phyloP scores from a whole-genome alignment of 2,888 invertebrate genomes.

The Drosophila prolongata region DNA sequence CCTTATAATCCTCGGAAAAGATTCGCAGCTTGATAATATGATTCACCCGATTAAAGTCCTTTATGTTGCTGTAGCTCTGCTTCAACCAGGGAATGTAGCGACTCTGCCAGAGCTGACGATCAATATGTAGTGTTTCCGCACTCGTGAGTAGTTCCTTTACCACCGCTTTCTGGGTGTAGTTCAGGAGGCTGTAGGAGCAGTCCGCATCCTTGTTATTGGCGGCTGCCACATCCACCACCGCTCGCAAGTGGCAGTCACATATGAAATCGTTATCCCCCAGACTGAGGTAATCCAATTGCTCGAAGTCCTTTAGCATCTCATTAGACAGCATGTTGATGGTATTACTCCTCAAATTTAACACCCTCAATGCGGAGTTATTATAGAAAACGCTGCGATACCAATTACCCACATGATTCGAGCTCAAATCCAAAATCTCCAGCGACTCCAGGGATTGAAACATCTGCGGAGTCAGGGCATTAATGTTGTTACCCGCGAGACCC shows the following conservation, averaged over 20 bases:
- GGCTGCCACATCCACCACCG: conserved; percentile 85
- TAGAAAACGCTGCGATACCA: conserved; percentile 86
- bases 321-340: conserved; percentile 86
- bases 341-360: conserved; percentile 85
- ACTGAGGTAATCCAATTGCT: conserved; percentile 84
- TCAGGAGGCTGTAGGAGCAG: conserved; percentile 61
- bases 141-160: background rate
- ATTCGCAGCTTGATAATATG: conserved; percentile 59
- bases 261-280: conserved; percentile 87
- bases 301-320: conserved; percentile 86
- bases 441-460: conserved; percentile 82
- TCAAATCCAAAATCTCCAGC: conserved; percentile 85
- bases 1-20: conserved; percentile 12
- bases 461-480: conserved; percentile 80
- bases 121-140: conserved; percentile 15
- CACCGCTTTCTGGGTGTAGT: conserved; percentile 18
- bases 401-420: conserved; percentile 85
- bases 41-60: conserved; percentile 45
- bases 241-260: conserved; percentile 86
- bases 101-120: conserved; percentile 37
- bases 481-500: conserved; percentile 85
- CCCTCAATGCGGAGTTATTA: conserved; percentile 83
- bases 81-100: conserved; percentile 49
- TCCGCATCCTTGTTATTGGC: conserved; percentile 73
- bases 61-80: conserved; percentile 59